A percentile compares a stretch with the other conserved stretches of the same genome.
These are phyloP conservation scores for Drosophila bocqueti DNA, from an alignment of 1,140 invertebrate genomes.

Conservation along the genomic window DNA sequence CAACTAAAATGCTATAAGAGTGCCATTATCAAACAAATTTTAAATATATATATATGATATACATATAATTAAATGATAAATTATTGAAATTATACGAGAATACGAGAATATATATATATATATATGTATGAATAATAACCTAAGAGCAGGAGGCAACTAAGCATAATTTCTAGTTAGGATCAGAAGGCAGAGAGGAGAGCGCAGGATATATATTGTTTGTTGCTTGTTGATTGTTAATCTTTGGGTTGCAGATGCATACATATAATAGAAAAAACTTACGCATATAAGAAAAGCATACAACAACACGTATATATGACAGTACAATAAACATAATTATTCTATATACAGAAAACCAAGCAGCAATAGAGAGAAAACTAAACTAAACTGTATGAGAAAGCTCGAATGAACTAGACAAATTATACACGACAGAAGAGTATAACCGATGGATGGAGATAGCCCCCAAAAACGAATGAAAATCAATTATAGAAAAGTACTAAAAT, in stretches of 20 bases:
- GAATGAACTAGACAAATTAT: constrained; percentile 74
- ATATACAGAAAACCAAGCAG: constrained; percentile 41
- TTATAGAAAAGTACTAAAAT: constrained; percentile 38
- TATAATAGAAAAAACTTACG: constrained; percentile 37
- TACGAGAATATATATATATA: constrained; percentile 40
- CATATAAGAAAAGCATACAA: constrained; percentile 37
- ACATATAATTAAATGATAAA: constrained; percentile 77
- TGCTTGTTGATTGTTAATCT: constrained; percentile 67
- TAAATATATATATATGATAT: constrained; percentile 44
- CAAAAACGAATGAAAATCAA: constrained; percentile 39
- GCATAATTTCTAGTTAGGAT: constrained; percentile 50
- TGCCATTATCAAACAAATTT: constrained; percentile 80
- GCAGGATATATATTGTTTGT: constrained; percentile 61
- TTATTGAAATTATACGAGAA: constrained; percentile 76
- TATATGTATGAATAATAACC: constrained; percentile 49
- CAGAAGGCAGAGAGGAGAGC: background rate
- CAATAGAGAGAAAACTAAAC: constrained; percentile 42
- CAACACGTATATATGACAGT: constrained; percentile 60
- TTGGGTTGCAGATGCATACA: constrained; percentile 50
- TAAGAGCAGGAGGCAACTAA: constrained; percentile 56
- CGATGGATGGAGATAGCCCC: constrained; percentile 1
- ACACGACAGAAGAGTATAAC: constrained; percentile 44
- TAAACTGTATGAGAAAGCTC: constrained; percentile 59
- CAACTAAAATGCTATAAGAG: constrained; percentile 77
- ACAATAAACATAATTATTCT: constrained; percentile 49